Percentiles rank a stretch among this genome's conserved stretches.
These are phyloP conservation scores for Phylloscopus whistleri DNA, from an alignment of 2,113 vertebrate genomes.

Conservation along the genomic window DNA sequence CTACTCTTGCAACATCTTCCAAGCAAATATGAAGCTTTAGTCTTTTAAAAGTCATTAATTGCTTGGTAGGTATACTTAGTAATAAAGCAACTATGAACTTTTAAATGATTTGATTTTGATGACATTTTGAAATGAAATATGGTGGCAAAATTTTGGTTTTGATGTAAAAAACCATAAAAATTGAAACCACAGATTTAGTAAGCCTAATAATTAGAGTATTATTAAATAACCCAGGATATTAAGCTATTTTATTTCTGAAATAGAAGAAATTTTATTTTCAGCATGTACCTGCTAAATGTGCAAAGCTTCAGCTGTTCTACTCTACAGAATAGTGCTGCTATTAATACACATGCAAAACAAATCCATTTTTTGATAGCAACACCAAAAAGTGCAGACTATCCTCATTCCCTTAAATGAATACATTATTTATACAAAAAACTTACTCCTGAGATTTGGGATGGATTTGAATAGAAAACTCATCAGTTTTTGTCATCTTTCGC, in stretches of 20 bases:
- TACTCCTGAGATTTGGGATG: background rate
- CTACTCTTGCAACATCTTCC: background rate
- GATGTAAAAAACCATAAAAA: background rate
- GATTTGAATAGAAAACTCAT: slow-evolving; percentile 44
- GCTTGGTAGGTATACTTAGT: background rate
- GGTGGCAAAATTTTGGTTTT: background rate
- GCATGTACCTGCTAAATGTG: background rate
- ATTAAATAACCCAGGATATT: background rate
- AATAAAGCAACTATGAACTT: background rate
- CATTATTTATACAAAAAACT: background rate
- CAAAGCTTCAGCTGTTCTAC: background rate
- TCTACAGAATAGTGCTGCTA: background rate
- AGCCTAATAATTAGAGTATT: background rate
- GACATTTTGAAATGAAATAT: background rate
- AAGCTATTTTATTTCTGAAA: background rate
- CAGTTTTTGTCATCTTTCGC: slow-evolving; percentile 27
- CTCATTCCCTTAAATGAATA: background rate
- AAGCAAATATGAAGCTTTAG: background rate
- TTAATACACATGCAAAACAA: background rate
- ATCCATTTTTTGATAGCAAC: background rate
- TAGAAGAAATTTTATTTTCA: background rate
- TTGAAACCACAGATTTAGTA: background rate
- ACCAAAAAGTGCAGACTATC: background rate
- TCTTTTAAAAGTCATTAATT: background rate
- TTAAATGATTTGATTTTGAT: background rate